Conservation (phyloP, 1,140 invertebrate species). For the Heterodera schachtii region DNA sequence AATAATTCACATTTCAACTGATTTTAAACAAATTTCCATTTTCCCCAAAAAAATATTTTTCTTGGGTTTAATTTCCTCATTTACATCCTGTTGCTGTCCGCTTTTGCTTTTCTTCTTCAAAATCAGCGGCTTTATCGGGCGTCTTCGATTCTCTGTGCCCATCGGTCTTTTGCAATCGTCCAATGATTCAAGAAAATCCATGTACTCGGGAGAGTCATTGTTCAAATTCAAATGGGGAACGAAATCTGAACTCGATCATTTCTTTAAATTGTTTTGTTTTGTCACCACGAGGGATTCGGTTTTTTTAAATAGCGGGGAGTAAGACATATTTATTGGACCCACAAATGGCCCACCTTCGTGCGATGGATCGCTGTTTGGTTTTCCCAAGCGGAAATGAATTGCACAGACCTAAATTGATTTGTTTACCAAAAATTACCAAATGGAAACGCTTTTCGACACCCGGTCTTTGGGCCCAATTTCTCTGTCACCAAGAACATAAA, state of each 20-base stretch:
- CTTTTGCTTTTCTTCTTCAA: slow-evolving; percentile 8
- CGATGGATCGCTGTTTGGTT: slow-evolving; percentile 48
- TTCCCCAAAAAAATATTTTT: too few relatives aligned
- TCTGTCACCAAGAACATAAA: slow-evolving; percentile 51
- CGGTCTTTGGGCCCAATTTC: slow-evolving; percentile 55
- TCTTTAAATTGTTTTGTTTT: too few relatives aligned
- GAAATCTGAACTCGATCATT: slow-evolving; percentile 41
- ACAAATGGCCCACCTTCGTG: slow-evolving; percentile 34
- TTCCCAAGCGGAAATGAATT: slow-evolving; percentile 51
- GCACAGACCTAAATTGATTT: slow-evolving; percentile 51
- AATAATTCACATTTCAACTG: too few relatives aligned
- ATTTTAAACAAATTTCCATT: too few relatives aligned
- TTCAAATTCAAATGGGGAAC: slow-evolving; percentile 52
- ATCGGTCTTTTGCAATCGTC: slow-evolving; percentile 10
- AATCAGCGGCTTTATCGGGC: slow-evolving; percentile 8
- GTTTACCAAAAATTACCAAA: slow-evolving; percentile 29
- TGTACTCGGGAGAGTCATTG: slow-evolving; percentile 8
- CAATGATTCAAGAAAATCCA: slow-evolving; percentile 20
- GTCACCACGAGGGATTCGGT: too few relatives aligned
- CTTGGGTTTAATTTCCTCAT: background rate
- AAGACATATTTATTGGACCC: too few relatives aligned
- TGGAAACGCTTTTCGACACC: slow-evolving; percentile 26
- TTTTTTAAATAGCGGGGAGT: too few relatives aligned
- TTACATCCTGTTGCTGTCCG: background rate
- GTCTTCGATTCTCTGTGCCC: slow-evolving; percentile 8